A percentile compares a stretch with the other conserved stretches of the same genome.
phyloP scores from a whole-genome alignment of 2,113 vertebrate genomes.

The Zosterops japonicus region DNA sequence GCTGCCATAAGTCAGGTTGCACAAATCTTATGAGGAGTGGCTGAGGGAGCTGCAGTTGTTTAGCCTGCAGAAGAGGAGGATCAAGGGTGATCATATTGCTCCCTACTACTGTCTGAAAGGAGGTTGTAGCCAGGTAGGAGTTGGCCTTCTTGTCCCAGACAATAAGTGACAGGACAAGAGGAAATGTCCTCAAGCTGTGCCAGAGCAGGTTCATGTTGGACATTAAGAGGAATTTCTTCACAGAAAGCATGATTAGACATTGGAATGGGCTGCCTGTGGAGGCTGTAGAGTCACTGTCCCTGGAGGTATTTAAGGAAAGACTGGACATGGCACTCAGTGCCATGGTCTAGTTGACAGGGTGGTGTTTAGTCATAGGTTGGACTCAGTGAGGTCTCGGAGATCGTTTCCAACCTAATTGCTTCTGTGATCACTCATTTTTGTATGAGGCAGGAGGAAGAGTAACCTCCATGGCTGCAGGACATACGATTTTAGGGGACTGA shows the following conservation, averaged over 20 bases:
- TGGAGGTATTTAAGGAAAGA: background rate
- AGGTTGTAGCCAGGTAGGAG: background rate
- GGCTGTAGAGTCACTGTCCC: background rate
- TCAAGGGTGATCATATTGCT: background rate
- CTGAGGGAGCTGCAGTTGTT: background rate
- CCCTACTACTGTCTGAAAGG: background rate
- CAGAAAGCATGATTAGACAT: background rate
- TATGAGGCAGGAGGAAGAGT: background rate
- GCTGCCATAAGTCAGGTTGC: background rate
- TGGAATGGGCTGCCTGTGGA: background rate
- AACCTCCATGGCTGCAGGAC: accelerated
- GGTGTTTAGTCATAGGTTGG: background rate
- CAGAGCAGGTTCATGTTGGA: background rate
- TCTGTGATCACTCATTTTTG: background rate
- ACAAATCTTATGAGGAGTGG: background rate
- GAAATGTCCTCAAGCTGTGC: background rate
- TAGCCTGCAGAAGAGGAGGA: background rate
- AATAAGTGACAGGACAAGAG: background rate
- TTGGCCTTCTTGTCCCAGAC: background rate
- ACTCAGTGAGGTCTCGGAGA: background rate
- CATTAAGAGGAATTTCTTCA: background rate
- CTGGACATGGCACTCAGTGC: background rate
- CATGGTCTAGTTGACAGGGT: background rate
- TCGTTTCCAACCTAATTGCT: background rate
- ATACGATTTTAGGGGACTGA: accelerated